Evolutionary conservation across 2,797 vertebrate genomes (phyloP), one percentile per base, ranked within the genome.

Genomic region (Lithobates sylvaticus): DNA sequence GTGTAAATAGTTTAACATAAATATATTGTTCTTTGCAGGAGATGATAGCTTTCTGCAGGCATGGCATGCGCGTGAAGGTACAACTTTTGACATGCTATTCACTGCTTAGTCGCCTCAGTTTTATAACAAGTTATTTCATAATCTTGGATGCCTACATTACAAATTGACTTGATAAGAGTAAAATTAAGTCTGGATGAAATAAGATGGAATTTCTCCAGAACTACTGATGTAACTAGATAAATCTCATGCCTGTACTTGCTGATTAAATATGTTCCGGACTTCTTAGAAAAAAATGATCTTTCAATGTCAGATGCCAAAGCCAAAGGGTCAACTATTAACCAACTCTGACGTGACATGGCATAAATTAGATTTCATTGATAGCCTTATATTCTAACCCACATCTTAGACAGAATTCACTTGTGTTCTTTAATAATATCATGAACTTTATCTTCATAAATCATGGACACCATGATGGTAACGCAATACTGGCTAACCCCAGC

Each of bases 181-280:
- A 70, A 75, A 44, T 72, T 10, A 39, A 44, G 61, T 27, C 76
- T 21, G 3, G 7, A 26, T n/a, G 32, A 74, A 78, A 58, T 71
- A 3, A 27, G 5, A 18, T 78, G 67, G 71, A 85, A 3, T 65
- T 2, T 18, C 15, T 50, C 77, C 76, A 85, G 67, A 85, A 27
- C 9, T 16, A 36, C 27, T 69, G 77, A 71, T 85, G 42, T 42
- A 39, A 70, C 4, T 7, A 76, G 15, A 70, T 68, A 84, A 65
- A 32, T 61, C 47, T 12, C 44, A 61, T 78, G 18, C 34, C 34
- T 47, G 42, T 67, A 27, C 68, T 61, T 81, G 65, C 84, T 86
- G 72, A 81, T 70, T 70, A 44, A 13, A 47, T 18, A 26, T 81
- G 47, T 76, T 32, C 61, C 44, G 18, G 65, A 39, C 68, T 82